These are phyloP conservation scores for Selene dorsalis DNA, from an alignment of 2,797 vertebrate genomes.

Conservation along the genomic window DNA sequence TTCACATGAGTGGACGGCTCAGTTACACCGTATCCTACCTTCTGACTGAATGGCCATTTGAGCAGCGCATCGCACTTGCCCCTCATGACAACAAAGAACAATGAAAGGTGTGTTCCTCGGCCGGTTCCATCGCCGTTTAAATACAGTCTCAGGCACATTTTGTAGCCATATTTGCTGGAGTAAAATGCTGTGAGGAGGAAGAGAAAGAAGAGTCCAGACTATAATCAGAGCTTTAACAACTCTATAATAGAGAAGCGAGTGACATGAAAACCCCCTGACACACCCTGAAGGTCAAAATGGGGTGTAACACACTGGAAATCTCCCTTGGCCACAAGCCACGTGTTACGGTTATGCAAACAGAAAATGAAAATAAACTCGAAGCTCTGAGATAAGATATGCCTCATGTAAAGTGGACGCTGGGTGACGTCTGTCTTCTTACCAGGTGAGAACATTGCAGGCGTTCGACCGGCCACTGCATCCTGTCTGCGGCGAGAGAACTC, in stretches of 20 bases:
- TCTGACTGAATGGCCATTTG: slow-evolving; percentile 98
- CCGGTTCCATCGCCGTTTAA: slow-evolving; percentile 96
- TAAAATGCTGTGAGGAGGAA: slow-evolving; percentile 89
- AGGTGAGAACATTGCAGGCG: slow-evolving; percentile 97
- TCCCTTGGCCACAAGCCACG: slow-evolving; percentile 28
- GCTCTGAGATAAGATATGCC: neutral
- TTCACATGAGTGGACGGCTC: neutral
- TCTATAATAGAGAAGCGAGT: slow-evolving; percentile 19
- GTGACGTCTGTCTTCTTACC: slow-evolving; percentile 77
- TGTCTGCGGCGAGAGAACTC: slow-evolving; percentile 94
- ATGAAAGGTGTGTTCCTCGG: slow-evolving; percentile 91
- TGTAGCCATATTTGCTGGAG: slow-evolving; percentile 97
- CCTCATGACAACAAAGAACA: slow-evolving; percentile 98
- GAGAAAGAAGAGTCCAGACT: neutral
- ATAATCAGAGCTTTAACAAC: neutral
- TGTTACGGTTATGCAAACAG: slow-evolving; percentile 11
- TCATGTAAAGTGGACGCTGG: neutral
- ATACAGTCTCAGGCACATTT: slow-evolving; percentile 97
- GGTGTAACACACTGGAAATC: slow-evolving; percentile 46
- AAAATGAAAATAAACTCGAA: slow-evolving; percentile 2
- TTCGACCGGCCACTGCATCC: slow-evolving; percentile 89
- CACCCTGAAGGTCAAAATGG: slow-evolving; percentile 50
- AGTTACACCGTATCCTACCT: slow-evolving; percentile 80
- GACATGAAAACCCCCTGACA: slow-evolving; percentile 18
- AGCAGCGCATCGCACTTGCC: slow-evolving; percentile 92